Evolutionary conservation across 2,797 vertebrate genomes (phyloP).

Genomic region (Rhodeus uyekii): DNA sequence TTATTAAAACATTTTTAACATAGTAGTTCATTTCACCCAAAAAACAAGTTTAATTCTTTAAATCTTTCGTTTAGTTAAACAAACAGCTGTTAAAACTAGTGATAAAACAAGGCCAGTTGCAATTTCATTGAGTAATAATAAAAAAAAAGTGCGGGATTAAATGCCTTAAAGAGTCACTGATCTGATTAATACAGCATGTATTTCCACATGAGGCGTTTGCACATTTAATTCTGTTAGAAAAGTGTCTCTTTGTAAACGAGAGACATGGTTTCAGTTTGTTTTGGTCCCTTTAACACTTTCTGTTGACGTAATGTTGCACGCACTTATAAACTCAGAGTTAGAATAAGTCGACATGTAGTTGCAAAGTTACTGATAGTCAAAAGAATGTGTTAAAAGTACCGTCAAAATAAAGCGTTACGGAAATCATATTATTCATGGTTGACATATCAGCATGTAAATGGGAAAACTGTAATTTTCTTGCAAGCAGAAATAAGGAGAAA

Average conservation of each 20-base stretch:
- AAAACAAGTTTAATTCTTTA: not conserved
- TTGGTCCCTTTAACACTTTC: too few relatives aligned
- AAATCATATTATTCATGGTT: not conserved
- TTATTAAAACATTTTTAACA: not conserved
- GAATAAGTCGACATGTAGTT: too few relatives aligned
- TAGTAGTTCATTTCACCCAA: not conserved
- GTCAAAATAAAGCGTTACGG: too few relatives aligned
- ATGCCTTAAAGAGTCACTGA: not conserved
- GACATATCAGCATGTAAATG: not conserved
- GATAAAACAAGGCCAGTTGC: not conserved
- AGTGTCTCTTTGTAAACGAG: not conserved
- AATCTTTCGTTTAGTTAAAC: slow-evolving; percentile 13
- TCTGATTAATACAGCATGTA: too few relatives aligned
- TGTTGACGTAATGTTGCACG: too few relatives aligned
- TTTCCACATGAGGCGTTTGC: not conserved
- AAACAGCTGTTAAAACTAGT: too few relatives aligned
- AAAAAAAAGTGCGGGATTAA: too few relatives aligned
- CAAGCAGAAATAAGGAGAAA: slow-evolving; percentile 11
- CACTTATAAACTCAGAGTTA: too few relatives aligned
- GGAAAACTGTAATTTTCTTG: not conserved
- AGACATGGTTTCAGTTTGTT: too few relatives aligned
- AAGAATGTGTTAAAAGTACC: too few relatives aligned
- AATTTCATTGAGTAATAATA: too few relatives aligned
- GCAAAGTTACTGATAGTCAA: too few relatives aligned
- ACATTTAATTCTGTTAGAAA: not conserved